Evolutionary conservation across 2,113 vertebrate genomes (phyloP).

Genomic region (Eira barbara): DNA sequence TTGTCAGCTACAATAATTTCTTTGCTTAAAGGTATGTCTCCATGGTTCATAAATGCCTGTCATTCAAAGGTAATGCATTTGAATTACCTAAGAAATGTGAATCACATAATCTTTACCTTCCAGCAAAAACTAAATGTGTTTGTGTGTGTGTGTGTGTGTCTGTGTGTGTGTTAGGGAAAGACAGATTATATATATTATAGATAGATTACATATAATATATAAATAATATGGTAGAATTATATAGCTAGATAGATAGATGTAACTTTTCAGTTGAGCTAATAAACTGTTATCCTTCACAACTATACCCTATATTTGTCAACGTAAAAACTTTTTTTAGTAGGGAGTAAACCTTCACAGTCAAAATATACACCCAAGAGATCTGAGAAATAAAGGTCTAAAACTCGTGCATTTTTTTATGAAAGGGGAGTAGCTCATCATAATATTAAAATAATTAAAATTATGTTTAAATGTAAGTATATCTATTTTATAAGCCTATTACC

Average conservation of each 20-base stretch:
- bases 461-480: not conserved
- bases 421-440: fast-evolving
- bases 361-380: not conserved
- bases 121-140: not conserved
- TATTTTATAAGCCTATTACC: not conserved
- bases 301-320: not conserved
- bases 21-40: not conserved
- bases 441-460: not conserved
- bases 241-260: not conserved
- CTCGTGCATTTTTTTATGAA: not conserved
- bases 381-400: not conserved
- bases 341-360: not conserved
- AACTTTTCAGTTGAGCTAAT: not conserved
- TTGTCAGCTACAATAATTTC: not conserved
- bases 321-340: not conserved
- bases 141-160: not conserved
- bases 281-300: not conserved
- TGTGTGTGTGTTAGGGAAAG: not conserved
- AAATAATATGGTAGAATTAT: not conserved
- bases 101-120: not conserved
- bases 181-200: not conserved
- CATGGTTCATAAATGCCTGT: not conserved
- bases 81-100: not conserved
- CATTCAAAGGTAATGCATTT: not conserved
- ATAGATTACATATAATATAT: no score